phyloP scores from a whole-genome alignment of 2,888 invertebrate genomes.

The Amphipoea oculea region DNA sequence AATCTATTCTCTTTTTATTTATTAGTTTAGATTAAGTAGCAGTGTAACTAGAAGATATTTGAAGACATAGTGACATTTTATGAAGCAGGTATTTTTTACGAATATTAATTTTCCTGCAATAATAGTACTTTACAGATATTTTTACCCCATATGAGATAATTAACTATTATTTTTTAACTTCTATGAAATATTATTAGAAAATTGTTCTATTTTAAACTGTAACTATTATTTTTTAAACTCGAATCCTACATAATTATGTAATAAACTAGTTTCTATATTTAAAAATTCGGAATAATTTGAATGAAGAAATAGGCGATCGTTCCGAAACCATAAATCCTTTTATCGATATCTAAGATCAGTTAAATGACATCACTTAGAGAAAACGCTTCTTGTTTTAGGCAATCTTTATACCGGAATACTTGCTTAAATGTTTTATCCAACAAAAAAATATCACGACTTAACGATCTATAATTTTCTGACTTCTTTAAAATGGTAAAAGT shows the following conservation, averaged over 20 bases:
- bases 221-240: constrained; percentile 19
- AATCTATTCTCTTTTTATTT: no score
- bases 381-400: constrained; percentile 58
- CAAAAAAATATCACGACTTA: neutral
- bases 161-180: neutral
- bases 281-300: constrained; percentile 51
- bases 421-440: neutral
- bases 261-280: constrained; percentile 43
- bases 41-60: no score
- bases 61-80: no score
- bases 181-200: neutral
- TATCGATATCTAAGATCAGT: constrained; percentile 62
- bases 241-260: constrained; percentile 39
- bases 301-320: constrained; percentile 49
- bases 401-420: constrained; percentile 29
- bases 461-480: neutral
- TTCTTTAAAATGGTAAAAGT: neutral
- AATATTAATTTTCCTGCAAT: no score
- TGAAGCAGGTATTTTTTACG: no score
- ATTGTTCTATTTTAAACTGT: constrained; percentile 6
- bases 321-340: constrained; percentile 61
- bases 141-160: neutral
- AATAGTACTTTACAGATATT: no score
- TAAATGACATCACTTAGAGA: constrained; percentile 66
- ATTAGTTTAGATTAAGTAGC: neutral